These are phyloP conservation scores for Alligator sinensis DNA, from an alignment of 2,113 vertebrate species.

Conservation along the genomic window DNA sequence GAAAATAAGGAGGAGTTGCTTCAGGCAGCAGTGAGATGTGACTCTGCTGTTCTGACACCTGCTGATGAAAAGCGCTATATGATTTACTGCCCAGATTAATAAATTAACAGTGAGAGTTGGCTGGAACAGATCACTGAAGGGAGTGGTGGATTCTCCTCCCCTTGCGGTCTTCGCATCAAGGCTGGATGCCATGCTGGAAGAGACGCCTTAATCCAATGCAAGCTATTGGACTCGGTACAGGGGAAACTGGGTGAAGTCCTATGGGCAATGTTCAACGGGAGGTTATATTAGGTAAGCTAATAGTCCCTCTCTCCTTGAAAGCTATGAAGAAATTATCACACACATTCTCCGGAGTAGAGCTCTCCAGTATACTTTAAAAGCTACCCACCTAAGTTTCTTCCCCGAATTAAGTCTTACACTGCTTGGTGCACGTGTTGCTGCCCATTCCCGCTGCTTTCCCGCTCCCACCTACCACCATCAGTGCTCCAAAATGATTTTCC, in stretches of 20 bases:
- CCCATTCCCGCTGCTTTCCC: not conserved
- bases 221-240: rapidly evolving
- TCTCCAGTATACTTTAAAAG: not conserved
- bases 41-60: not conserved
- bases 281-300: rapidly evolving
- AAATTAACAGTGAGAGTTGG: not conserved
- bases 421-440: not conserved
- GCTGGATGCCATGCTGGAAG: not conserved
- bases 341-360: rapidly evolving
- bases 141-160: not conserved
- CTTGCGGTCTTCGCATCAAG: too few species aligned
- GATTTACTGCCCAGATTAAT: not conserved
- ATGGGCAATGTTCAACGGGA: not conserved
- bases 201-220: rapidly evolving
- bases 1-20: not conserved
- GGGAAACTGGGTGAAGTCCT: not conserved
- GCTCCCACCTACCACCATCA: not conserved
- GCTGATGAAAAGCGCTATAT: not conserved
- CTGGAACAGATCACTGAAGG: not conserved
- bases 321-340: not conserved
- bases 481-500: not conserved
- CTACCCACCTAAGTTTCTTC: not conserved
- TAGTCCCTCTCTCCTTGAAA: not conserved
- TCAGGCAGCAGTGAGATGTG: not conserved
- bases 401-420: rapidly evolving